These are phyloP conservation scores for Ailurus styani DNA, from an alignment of 2,113 vertebrate genomes.

Conservation along the genomic window DNA sequence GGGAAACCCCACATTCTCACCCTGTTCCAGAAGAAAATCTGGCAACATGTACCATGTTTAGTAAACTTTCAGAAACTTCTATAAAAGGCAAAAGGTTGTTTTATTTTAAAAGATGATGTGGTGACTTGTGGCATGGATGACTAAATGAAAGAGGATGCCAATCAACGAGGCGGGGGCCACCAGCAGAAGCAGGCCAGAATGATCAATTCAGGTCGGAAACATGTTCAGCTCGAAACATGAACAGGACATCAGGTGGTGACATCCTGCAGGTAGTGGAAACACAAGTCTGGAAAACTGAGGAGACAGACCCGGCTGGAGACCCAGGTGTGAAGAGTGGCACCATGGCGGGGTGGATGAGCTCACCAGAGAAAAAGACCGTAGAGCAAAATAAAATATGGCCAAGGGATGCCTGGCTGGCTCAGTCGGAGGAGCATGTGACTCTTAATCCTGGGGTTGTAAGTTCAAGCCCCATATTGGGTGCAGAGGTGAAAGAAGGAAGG, in stretches of 20 bases:
- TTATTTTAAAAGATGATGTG: conserved; percentile 52
- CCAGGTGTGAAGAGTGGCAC: background rate
- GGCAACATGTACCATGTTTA: background rate
- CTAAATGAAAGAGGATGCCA: conserved; percentile 29
- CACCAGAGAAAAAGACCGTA: background rate
- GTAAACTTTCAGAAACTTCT: conserved; percentile 42
- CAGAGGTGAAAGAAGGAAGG: no score
- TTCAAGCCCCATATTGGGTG: background rate
- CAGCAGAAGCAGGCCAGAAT: background rate
- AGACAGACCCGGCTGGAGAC: background rate
- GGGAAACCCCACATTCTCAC: conserved; percentile 6
- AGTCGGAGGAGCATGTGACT: background rate
- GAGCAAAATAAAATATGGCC: background rate
- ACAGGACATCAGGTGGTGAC: background rate
- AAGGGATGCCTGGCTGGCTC: background rate
- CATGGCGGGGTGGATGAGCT: background rate
- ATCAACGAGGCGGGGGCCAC: background rate
- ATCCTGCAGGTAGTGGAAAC: background rate
- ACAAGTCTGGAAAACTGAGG: background rate
- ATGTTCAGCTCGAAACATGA: background rate
- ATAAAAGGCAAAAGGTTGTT: conserved; percentile 35
- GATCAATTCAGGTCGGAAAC: background rate
- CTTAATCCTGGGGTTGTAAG: background rate
- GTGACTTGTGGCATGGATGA: background rate
- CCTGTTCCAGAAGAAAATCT: background rate